Evolutionary conservation across 2,888 invertebrate species (phyloP).

Genomic region (Malthinus seriepunctatus): DNA sequence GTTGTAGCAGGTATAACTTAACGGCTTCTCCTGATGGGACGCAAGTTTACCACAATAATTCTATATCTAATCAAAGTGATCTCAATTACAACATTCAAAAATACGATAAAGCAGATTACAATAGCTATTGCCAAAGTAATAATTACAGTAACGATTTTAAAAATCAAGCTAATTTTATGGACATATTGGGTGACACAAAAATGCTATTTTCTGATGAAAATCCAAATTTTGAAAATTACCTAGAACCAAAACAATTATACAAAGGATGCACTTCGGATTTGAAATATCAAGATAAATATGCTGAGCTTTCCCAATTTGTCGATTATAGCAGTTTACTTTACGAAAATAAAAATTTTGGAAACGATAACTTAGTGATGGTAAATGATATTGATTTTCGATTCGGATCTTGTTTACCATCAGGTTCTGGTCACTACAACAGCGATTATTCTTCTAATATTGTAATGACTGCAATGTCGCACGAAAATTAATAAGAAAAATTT

Average conservation of each 20-base stretch:
- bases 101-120: constrained; percentile 30
- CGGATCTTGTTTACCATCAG: constrained; percentile 37
- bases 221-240: constrained; percentile 23
- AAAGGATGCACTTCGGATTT: constrained; percentile 27
- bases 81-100: constrained; percentile 37
- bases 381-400: constrained; percentile 52
- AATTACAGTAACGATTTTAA: constrained; percentile 28
- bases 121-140: constrained; percentile 22
- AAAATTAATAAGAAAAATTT: constrained; percentile 11
- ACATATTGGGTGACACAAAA: constrained; percentile 34
- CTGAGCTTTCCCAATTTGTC: constrained; percentile 46
- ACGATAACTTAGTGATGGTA: constrained; percentile 44
- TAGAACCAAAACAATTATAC: constrained; percentile 26
- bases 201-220: constrained; percentile 41
- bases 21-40: constrained; percentile 59
- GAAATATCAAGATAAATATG: constrained; percentile 39
- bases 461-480: constrained; percentile 15
- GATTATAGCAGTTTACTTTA: constrained; percentile 48
- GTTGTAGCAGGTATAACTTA: constrained; percentile 51
- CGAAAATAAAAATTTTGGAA: constrained; percentile 44
- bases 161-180: constrained; percentile 30
- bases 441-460: constrained; percentile 31
- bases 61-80: constrained; percentile 37
- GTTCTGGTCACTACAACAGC: constrained; percentile 28
- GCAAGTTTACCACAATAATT: constrained; percentile 51